These are phyloP conservation scores for Cheirogaleus major DNA, from an alignment of 2,797 vertebrate genomes.

Conservation along the genomic window DNA sequence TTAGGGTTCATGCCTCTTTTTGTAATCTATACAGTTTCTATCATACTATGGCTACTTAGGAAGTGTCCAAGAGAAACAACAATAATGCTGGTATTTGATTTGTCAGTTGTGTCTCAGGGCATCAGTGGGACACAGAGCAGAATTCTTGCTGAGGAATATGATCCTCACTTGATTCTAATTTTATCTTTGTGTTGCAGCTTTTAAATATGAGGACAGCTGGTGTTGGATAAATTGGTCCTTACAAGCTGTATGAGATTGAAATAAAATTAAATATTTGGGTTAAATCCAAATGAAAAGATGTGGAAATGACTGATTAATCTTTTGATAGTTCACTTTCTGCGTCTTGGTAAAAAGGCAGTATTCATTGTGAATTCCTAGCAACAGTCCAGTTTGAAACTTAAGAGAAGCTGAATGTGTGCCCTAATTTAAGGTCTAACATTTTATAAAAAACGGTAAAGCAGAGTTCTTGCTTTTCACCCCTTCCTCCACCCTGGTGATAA, in stretches of 20 bases:
- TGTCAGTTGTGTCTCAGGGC: background rate
- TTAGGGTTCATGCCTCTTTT: background rate
- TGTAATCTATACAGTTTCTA: background rate
- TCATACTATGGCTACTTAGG: constrained; percentile 9
- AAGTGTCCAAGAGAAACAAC: constrained; percentile 32
- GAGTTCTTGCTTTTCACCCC: constrained; percentile 40
- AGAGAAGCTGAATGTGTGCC: background rate
- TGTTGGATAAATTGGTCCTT: constrained; percentile 81
- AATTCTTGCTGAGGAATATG: constrained; percentile 75
- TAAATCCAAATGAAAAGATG: constrained; percentile 75
- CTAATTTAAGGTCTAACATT: background rate
- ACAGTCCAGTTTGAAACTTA: background rate
- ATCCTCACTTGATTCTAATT: constrained; percentile 84
- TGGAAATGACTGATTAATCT: constrained; percentile 66
- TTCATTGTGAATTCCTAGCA: constrained; percentile 43
- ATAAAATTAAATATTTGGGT: constrained; percentile 78
- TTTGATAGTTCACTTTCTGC: constrained; percentile 56
- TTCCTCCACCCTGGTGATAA: constrained; percentile 28
- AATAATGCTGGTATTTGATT: constrained; percentile 58
- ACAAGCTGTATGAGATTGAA: constrained; percentile 60
- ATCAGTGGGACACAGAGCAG: constrained; percentile 50
- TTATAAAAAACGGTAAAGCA: constrained; percentile 12
- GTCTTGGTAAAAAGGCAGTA: constrained; percentile 34
- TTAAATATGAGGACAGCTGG: constrained; percentile 86
- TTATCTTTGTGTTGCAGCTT: constrained; percentile 81